Evolutionary conservation across 2,797 vertebrate genomes (phyloP), one percentile per base, ranked within the genome.

Genomic region (Dendrocincla fuliginosa): DNA sequence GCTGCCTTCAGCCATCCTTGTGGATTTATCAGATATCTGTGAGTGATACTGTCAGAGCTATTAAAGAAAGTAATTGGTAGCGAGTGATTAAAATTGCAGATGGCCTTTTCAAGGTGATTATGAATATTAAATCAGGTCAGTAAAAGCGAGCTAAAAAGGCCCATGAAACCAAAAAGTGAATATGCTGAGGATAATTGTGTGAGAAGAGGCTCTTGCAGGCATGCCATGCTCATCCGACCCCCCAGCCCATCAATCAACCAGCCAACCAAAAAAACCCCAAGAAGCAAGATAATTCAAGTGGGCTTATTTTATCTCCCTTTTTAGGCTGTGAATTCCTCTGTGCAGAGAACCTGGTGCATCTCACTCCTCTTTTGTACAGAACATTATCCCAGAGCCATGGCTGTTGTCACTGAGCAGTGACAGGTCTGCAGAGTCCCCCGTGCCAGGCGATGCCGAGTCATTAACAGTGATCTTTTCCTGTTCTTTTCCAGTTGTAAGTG

Each of bases 61-160:
- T 95, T 95, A 90, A 49, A 85, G 93, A 90, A 94, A 94, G 93
- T 96, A 96, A 91, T 97, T 97, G 95, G 92, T 76, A 94, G 85
- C 50, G 88, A 94, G 93, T 96, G 94, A 98, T 98, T 98, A 98
- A 97, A 97, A 95, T 87, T 95, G 94, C 75, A 96, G 96, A 96
- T 97, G 87, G 85, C 92, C 97, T 97, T 96, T 96, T 95, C 97
- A 93, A 74, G 87, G 90, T 97, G 96, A 84, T 93, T 89, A 96
- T 95, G 95, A 95, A 96, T 97, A 91, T 95, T 96, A 97, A 97
- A 96, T 97, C 78, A 93, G 79, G 79, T 70, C 94, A 87, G 77
- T 88, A 93, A 96, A 96, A 97, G 87, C 61, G 35, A 47, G 86
- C 86, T 91, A n/a, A 75, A 94, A 85, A 75, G 60, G 15, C 70